These are phyloP conservation scores for Coendou prehensilis DNA, from an alignment of 2,797 vertebrate genomes.

Conservation along the genomic window DNA sequence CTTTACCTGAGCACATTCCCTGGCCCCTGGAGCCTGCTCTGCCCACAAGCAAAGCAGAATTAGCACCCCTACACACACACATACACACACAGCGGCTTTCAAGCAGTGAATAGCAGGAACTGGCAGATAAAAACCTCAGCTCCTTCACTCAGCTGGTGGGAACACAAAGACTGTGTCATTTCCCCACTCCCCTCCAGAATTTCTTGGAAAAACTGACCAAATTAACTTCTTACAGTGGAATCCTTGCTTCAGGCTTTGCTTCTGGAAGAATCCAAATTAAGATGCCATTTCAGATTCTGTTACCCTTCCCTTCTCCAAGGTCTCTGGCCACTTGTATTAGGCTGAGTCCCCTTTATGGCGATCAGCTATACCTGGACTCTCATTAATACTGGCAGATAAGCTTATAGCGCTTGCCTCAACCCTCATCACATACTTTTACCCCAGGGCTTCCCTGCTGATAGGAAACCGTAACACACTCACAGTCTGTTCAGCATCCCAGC, in stretches of 20 bases:
- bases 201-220: background rate
- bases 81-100: background rate
- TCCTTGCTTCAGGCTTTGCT: background rate
- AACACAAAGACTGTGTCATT: background rate
- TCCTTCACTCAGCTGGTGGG: background rate
- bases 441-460: background rate
- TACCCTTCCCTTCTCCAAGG: background rate
- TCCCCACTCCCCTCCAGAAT: background rate
- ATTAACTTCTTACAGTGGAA: background rate
- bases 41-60: background rate
- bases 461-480: background rate
- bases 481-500: no score
- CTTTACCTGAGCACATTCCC: background rate
- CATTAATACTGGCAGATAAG: background rate
- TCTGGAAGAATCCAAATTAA: background rate
- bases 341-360: background rate
- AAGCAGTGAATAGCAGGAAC: background rate
- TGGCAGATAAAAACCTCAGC: background rate
- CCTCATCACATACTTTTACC: background rate
- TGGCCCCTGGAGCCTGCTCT: background rate
- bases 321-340: background rate
- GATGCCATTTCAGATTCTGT: background rate
- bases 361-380: background rate
- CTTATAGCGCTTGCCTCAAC: background rate
- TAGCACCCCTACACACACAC: rapidly evolving